Evolutionary conservation across 2,113 vertebrate species (phyloP).

Genomic region (Catagonus wagneri): DNA sequence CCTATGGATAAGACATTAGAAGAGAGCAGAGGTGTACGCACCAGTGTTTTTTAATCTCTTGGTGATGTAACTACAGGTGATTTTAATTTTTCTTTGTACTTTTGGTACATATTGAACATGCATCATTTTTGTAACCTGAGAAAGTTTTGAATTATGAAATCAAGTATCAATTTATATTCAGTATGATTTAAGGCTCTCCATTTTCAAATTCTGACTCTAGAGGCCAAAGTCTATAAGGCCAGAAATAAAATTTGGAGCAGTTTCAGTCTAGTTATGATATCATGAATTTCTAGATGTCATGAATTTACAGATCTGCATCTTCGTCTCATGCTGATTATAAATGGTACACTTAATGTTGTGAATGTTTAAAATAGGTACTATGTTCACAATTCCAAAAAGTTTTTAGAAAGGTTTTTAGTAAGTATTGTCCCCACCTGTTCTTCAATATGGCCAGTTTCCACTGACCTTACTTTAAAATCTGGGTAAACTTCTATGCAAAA

Average conservation of each 20-base stretch:
- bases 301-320: background rate
- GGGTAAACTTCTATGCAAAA: background rate
- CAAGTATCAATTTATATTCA: background rate
- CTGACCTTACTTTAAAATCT: background rate
- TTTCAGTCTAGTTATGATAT: background rate
- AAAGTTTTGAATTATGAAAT: constrained; percentile 34
- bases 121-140: constrained; percentile 30
- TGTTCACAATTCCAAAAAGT: background rate
- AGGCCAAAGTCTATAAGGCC: background rate
- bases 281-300: background rate
- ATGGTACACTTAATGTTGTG: background rate
- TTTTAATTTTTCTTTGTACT: constrained; percentile 58
- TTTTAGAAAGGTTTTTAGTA: background rate
- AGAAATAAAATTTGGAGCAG: background rate
- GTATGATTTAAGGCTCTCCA: background rate
- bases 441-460: background rate
- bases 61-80: background rate
- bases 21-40: background rate
- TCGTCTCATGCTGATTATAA: background rate
- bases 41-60: background rate
- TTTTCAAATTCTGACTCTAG: background rate
- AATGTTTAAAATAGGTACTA: constrained; percentile 5
- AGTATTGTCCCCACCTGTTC: background rate
- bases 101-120: background rate
- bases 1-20: background rate